Conservation (phyloP, 2,113 vertebrate genomes). For the Grammatotria lemairii region DNA sequence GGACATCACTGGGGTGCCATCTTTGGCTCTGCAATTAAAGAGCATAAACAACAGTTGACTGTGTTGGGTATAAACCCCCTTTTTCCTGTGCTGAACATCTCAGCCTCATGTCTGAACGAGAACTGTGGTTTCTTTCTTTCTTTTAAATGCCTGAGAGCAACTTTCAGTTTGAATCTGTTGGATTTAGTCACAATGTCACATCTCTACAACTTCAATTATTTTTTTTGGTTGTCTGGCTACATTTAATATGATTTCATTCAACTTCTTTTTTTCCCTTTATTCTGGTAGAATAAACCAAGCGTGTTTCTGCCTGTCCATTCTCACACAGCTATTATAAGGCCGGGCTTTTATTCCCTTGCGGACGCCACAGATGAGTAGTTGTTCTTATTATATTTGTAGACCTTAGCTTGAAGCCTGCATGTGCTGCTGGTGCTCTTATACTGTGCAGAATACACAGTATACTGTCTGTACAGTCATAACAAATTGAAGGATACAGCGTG, state of each 20-base stretch:
- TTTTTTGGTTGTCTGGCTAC: not conserved
- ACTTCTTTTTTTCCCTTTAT: not conserved
- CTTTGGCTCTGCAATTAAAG: not conserved
- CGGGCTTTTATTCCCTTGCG: not conserved
- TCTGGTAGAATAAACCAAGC: not conserved
- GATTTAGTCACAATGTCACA: not conserved
- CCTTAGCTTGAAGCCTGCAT: not conserved
- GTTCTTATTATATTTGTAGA: not conserved
- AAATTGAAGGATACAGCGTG: rapidly evolving
- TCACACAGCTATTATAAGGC: not conserved
- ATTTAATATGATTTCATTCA: not conserved
- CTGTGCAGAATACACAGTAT: not conserved
- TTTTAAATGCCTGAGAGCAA: rapidly evolving
- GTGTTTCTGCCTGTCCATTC: not conserved
- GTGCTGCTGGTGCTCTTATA: not conserved
- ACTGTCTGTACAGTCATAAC: not conserved
- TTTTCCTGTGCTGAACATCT: not conserved
- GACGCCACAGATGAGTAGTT: not conserved
- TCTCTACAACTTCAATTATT: not conserved
- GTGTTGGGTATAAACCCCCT: not conserved
- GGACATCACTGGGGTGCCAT: not conserved
- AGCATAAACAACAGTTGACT: not conserved
- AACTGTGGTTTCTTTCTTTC: not conserved
- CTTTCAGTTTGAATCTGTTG: not conserved
- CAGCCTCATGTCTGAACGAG: not conserved